These are phyloP conservation scores for Sciurus vulgaris DNA, from an alignment of 2,797 vertebrate species.

Conservation along the genomic window DNA sequence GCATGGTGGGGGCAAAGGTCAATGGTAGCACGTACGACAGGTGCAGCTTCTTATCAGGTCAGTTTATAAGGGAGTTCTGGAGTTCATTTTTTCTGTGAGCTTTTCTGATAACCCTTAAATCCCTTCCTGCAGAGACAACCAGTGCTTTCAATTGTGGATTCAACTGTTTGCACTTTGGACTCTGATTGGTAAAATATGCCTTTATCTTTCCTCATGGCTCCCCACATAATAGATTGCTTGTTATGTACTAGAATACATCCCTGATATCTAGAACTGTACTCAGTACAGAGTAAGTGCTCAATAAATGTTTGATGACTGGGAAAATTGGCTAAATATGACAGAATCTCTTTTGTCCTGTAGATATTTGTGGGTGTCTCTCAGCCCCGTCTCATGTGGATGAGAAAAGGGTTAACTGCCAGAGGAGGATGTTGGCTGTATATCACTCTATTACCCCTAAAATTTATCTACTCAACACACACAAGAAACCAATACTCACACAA, in stretches of 20 bases:
- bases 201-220: slow-evolving; percentile 14
- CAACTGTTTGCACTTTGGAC: neutral
- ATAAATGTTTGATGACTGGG: neutral
- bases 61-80: neutral
- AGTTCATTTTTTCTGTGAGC: neutral
- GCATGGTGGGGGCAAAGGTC: neutral
- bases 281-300: neutral
- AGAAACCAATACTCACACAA: too few species aligned
- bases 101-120: neutral
- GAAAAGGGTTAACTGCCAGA: too few species aligned
- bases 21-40: neutral
- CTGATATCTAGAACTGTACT: neutral
- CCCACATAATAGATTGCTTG: neutral
- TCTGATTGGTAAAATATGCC: neutral
- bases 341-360: neutral
- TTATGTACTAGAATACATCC: neutral
- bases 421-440: too few species aligned
- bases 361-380: too few species aligned
- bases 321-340: neutral
- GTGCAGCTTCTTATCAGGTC: neutral
- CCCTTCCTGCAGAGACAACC: neutral
- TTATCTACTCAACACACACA: too few species aligned
- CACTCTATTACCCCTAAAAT: too few species aligned
- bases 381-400: too few species aligned
- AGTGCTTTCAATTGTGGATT: neutral